Evolutionary conservation across 2,888 invertebrate species (phyloP), one percentile per base, ranked within the genome.

Genomic region (Gari tellinella): DNA sequence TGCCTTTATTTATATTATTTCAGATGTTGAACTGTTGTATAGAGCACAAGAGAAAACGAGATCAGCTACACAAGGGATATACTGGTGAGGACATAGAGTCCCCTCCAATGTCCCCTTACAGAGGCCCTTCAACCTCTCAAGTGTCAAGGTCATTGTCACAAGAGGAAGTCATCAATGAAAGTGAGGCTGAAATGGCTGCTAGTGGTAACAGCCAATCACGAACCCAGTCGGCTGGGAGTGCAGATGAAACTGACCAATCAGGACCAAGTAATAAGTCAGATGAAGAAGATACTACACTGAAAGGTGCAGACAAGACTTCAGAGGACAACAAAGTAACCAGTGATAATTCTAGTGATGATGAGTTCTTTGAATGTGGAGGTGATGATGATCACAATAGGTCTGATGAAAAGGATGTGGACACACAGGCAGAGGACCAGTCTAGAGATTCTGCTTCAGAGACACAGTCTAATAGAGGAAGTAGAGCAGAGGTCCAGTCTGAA

Each of bases 21-120:
- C 90, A 94, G 91, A 94, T 95, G 94, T 88, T 94, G 21, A 94
- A 94, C 86, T 94, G 94, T 84, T 94, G 94, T 87, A 94, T 94
- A 65, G 92, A 92, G 66, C 91, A 93, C 60, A 93, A 93, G 80
- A 91, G 89, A 61, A 88, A 87, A 23, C 81, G 92, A 37, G 91
- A 92, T 62, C 79, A 81, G 53, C 60, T 84, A 15, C 82, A 75
- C 49, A 84, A 82, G 56, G 83, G 82, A 1, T 82, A 83, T 38
- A 77, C 81, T 23, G 80, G 81, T 38, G 72, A 81, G 40, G n/a
- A 31, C 12, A 48, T 64, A 21, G 12, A 15, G n/a, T 15, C 51
- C 3, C 58, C 25, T 4, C 43, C 61, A 2, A 45, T 17, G n/a
- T 65, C 69, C 64, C 74, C 74, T 5, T 69, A 68, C 41, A 63